phyloP scores from a whole-genome alignment of 2,888 invertebrate genomes.

The Orthosia gothica region DNA sequence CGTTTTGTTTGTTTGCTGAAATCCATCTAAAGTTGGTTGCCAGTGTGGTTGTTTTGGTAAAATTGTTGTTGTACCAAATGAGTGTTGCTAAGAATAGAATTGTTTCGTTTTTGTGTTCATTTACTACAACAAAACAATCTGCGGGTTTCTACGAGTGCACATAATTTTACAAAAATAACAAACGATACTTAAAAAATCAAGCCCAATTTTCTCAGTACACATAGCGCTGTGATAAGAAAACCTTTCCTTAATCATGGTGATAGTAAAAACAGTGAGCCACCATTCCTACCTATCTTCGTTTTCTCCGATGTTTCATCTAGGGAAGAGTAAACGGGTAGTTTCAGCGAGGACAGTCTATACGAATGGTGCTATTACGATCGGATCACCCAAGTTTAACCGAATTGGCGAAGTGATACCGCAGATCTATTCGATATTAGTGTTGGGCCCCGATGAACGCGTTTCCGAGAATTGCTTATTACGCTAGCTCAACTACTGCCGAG shows the following conservation, averaged over 20 bases:
- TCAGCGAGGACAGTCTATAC: constrained; percentile 64
- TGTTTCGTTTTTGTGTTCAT: constrained; percentile 1
- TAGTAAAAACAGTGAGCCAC: constrained; percentile 17
- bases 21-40: constrained; percentile 22
- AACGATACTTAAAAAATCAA: neutral
- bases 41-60: constrained; percentile 19
- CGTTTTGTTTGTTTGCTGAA: constrained; percentile 42
- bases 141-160: neutral
- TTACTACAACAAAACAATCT: neutral
- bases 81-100: constrained; percentile 13
- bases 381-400: constrained; percentile 75
- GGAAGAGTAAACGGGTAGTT: constrained; percentile 61
- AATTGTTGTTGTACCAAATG: constrained; percentile 25
- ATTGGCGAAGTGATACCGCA: constrained; percentile 77
- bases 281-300: constrained; percentile 19
- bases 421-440: constrained; percentile 70
- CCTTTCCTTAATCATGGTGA: constrained; percentile 30
- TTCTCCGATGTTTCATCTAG: constrained; percentile 48
- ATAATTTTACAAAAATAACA: neutral
- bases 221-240: neutral
- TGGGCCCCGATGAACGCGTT: constrained; percentile 21
- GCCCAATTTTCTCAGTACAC: neutral
- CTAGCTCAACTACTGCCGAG: constrained; percentile 16
- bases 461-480: constrained; percentile 27
- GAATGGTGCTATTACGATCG: constrained; percentile 70